Base-by-base conservation (phyloP, 1,140 invertebrate species). In the Proales similis region DNA sequence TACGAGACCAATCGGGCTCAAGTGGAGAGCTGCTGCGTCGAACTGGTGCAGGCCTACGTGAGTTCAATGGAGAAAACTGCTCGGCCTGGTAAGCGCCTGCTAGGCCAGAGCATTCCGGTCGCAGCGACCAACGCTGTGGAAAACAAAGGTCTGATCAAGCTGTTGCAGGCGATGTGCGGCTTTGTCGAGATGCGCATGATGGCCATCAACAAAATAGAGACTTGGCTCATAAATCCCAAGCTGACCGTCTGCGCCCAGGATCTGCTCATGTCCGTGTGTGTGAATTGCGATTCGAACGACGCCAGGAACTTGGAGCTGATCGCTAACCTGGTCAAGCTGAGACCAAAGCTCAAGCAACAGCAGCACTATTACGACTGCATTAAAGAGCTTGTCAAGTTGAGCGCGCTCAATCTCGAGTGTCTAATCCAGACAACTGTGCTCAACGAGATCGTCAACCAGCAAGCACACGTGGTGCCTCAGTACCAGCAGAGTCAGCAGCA, bases 261-360 rank as follows among this genome's bases (percentile, higher is more conserved):
- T 75, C 75, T 97, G n/a, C 76, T 97, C 2, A 83, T 90, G 51
- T 86, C 90, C 65, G 81, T 95, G 48, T 93, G 90, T 71, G 83
- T 87, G 65, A 97, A 95, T 76, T 86, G 86, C 69, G 85, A 82
- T 26, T 80, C 83, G 6, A 84, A 83, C 64, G 85, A 85, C 4
- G 81, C 84, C 66, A 79, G 82, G 63, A 91, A 95, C 74, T 80
- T 87, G 45, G 90, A 96, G 76, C 86, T 92, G 11, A 84, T 95
- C n/a, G 82, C 84, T 42, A 83, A 86, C 66, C 77, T 97, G 26
- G 84, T 88, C 2, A 90, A 91, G 74, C 86, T 95, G 75, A 75
- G 91, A 51, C 77, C 94, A 29, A 97, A 96, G 77, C 89, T 87
- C 1, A 96, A 96, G 76, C 85, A 86, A 2, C 80, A 94, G 22